Evolutionary conservation across 2,888 invertebrate species (phyloP), one percentile per base, ranked within the genome.

Genomic region (Lasioglossum malachurum): DNA sequence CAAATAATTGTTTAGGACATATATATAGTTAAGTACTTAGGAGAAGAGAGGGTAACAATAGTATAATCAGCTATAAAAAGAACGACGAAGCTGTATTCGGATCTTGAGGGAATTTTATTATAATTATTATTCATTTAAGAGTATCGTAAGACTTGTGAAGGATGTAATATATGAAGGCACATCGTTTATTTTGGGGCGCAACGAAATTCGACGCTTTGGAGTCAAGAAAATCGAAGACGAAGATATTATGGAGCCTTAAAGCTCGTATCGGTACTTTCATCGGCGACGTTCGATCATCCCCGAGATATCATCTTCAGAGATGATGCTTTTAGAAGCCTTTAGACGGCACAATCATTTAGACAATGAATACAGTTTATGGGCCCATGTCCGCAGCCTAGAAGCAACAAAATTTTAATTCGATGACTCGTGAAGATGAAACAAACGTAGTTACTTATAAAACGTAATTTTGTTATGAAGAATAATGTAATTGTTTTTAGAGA

Each of bases 221-320:
- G 38, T 19, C 19, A n/a, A n/a, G 46, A 57, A 75, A 75, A 57
- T 75, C 60, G 31, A n/a, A n/a, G n/a, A 44, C 41, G 19, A 16
- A 16, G n/a, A 64, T 35, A 31, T 27, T 38, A 31, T 19, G 35
- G 19, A 71, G 35, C 53, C 8, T 12, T 53, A 71, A 41, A 78
- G n/a, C 75, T 14, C 75, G 35, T 57, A 38, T 53, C 71, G 49
- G 71, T n/a, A 71, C 53, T 78, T 71, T 31, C 38, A 72, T 78
- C 72, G 27, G 31, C 41, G 72, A 72, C 41, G 44, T 72, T 60
- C 78, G 60, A 72, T 72, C 60, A 73, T 73, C 57, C 41, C 1
- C 2, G 41, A 72, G 72, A 73, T 78, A 44, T 27, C 53, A 78
- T 73, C 78, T 72, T 23, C 16, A 16, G 16, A 5, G 16, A 46